Percentiles rank a stretch among this genome's conserved stretches.
Conservation (phyloP, 1,140 invertebrate species). For the Brachionus manjavacas region DNA sequence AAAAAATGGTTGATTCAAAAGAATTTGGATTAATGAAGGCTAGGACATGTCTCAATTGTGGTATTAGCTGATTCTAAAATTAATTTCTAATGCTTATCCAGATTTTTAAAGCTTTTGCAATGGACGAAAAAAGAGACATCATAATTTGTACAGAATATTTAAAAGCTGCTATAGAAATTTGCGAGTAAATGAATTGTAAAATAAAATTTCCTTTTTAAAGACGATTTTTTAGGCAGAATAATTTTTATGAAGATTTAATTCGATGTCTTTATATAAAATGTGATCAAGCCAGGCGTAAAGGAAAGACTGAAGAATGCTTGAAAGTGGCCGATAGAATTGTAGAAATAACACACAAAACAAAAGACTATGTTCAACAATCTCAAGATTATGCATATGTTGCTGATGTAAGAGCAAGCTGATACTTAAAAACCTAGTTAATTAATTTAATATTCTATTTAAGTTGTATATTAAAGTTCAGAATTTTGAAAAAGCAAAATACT, state of each 20-base stretch:
- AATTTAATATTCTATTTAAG: neutral
- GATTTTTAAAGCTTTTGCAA: constrained; percentile 10
- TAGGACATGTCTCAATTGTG: constrained; percentile 31
- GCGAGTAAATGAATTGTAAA: neutral
- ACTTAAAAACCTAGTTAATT: neutral
- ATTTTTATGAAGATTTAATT: constrained; percentile 37
- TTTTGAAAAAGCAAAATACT: constrained; percentile 39
- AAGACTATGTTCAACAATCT: constrained; percentile 39
- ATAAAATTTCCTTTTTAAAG: neutral
- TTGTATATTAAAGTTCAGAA: constrained; percentile 38
- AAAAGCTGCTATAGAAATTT: constrained; percentile 27
- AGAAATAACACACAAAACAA: constrained; percentile 26
- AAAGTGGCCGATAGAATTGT: constrained; percentile 35
- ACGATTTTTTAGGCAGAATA: neutral
- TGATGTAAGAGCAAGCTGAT: neutral
- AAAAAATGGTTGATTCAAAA: constrained; percentile 37
- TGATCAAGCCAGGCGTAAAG: constrained; percentile 35
- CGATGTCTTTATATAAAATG: constrained; percentile 40
- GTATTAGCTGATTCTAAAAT: neutral
- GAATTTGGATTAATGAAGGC: constrained; percentile 39
- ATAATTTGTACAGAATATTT: constrained; percentile 40
- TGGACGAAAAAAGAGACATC: constrained; percentile 40
- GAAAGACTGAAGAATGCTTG: neutral
- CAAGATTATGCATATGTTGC: constrained; percentile 27
- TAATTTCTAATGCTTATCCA: neutral